These are phyloP conservation scores for Myathropa florea DNA, from an alignment of 2,888 invertebrate species.

Conservation along the genomic window DNA sequence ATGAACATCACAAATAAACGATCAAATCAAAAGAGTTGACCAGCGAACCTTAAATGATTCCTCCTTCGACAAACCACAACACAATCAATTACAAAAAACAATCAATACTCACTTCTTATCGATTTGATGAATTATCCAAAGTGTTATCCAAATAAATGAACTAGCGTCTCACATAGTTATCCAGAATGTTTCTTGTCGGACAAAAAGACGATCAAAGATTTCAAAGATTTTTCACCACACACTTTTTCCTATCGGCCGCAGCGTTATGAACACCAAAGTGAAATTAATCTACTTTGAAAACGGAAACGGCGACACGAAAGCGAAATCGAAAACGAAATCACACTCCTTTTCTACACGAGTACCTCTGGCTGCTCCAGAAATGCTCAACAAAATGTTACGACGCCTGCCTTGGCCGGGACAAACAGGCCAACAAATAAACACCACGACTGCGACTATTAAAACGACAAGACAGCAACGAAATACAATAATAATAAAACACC, in stretches of 20 bases:
- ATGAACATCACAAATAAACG: background rate
- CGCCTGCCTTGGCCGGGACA: conserved; percentile 37
- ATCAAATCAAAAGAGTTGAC: background rate
- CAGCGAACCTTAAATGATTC: background rate
- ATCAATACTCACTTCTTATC: conserved; percentile 38
- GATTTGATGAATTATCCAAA: conserved; percentile 57
- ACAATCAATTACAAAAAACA: background rate
- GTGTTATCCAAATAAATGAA: conserved; percentile 58
- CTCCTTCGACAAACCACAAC: no score
- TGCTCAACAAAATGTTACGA: conserved; percentile 34
- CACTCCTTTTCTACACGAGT: conserved; percentile 37
- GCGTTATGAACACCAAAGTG: conserved; percentile 2
- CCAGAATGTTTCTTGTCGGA: conserved; percentile 5
- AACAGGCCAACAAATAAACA: background rate
- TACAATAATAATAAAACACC: conserved; percentile 26
- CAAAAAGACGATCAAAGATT: background rate
- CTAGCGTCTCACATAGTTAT: conserved; percentile 60
- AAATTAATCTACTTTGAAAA: conserved; percentile 18
- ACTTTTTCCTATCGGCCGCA: background rate
- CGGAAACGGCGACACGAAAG: conserved; percentile 19
- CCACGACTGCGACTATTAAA: conserved; percentile 34
- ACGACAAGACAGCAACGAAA: conserved; percentile 9
- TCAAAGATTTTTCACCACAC: conserved; percentile 20
- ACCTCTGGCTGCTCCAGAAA: conserved; percentile 59
- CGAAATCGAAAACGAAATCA: conserved; percentile 33